A percentile compares a stretch with the other conserved stretches of the same genome.
These are phyloP conservation scores for Neosilurus mollespiculum DNA, from an alignment of 2,797 vertebrate species.

Conservation along the genomic window DNA sequence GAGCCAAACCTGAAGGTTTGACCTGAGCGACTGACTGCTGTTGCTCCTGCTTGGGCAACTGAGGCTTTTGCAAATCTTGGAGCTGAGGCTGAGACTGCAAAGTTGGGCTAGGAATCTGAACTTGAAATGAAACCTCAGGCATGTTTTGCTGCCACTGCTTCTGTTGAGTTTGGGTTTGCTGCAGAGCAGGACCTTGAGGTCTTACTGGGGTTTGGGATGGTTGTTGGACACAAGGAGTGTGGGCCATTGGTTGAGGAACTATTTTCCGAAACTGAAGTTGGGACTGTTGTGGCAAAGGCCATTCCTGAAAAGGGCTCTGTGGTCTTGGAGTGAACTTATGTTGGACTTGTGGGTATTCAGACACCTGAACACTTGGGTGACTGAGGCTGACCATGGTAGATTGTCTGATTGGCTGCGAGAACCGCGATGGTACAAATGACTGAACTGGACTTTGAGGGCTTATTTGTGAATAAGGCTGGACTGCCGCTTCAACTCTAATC, in stretches of 20 bases:
- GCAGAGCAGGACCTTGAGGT: constrained; percentile 34
- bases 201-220: constrained; percentile 54
- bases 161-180: constrained; percentile 32
- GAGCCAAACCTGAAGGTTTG: constrained; percentile 52
- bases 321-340: constrained; percentile 20
- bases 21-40: constrained; percentile 53
- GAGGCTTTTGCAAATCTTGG: constrained; percentile 47
- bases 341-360: constrained; percentile 20
- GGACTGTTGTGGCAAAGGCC: constrained; percentile 50
- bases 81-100: constrained; percentile 36
- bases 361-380: constrained; percentile 49
- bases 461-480: constrained; percentile 53
- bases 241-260: constrained; percentile 44
- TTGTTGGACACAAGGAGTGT: constrained; percentile 59
- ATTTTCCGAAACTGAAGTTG: constrained; percentile 46
- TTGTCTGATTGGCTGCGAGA: constrained; percentile 58
- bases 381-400: constrained; percentile 54
- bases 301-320: constrained; percentile 53
- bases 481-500: constrained; percentile 31
- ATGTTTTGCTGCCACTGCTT: constrained; percentile 48
- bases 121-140: constrained; percentile 38
- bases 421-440: constrained; percentile 55
- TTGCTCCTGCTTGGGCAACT: constrained; percentile 57
- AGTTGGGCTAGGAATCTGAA: constrained; percentile 15
- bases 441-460: constrained; percentile 48